A percentile compares a stretch with the other conserved stretches of the same genome.
phyloP scores from a whole-genome alignment of 2,113 vertebrate species.

The Colaptes auratus region DNA sequence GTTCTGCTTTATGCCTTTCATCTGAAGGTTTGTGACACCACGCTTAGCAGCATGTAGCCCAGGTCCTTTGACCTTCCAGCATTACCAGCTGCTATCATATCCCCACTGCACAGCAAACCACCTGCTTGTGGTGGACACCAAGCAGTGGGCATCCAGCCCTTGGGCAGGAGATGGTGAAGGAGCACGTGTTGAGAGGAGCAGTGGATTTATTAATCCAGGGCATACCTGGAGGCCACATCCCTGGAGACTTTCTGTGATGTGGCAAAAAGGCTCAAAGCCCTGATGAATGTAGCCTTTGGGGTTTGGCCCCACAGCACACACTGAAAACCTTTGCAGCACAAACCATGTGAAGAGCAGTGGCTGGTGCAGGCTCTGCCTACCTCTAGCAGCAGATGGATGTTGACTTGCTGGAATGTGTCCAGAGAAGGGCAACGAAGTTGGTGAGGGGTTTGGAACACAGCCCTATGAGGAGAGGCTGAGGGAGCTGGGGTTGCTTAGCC shows the following conservation, averaged over 20 bases:
- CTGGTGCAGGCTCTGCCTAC: background rate
- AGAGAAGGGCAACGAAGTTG: too few relatives aligned
- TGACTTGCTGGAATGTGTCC: too few relatives aligned
- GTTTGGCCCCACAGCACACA: fast-evolving
- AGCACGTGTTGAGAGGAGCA: fast-evolving
- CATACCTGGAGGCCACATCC: background rate
- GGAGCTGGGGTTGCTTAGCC: too few relatives aligned
- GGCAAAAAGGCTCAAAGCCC: background rate
- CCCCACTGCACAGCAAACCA: fast-evolving
- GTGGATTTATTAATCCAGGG: background rate
- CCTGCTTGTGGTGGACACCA: background rate
- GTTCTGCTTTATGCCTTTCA: background rate
- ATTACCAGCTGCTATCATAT: background rate
- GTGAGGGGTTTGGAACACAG: too few relatives aligned
- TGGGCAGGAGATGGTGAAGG: background rate
- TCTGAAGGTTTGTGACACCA: background rate
- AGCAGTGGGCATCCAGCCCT: background rate
- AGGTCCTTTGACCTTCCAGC: background rate
- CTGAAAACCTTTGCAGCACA: background rate
- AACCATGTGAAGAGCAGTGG: fast-evolving
- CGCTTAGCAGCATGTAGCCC: fast-evolving
- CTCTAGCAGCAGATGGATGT: fast-evolving
- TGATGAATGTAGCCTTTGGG: background rate
- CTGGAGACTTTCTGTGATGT: too few relatives aligned
- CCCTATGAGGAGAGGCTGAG: too few relatives aligned